Evolutionary conservation across 2,113 vertebrate species (phyloP).

Genomic region (Passerina amoena): DNA sequence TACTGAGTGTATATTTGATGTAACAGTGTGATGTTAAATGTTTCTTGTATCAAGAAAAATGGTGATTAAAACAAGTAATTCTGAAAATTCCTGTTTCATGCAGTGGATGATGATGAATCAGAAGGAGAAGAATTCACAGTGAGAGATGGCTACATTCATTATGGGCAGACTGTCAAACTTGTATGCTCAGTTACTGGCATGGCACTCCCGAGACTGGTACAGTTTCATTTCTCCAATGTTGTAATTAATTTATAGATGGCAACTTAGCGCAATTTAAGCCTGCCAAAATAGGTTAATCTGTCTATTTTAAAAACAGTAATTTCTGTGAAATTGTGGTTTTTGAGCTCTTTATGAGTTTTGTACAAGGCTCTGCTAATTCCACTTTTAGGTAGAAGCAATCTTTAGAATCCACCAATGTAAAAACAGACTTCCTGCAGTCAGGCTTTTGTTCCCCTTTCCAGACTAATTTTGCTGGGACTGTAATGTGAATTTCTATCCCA

Average conservation of each 20-base stretch:
- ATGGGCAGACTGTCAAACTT: constrained; percentile 97
- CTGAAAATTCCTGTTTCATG: constrained; percentile 37
- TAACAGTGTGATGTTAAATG: background rate
- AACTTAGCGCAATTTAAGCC: background rate
- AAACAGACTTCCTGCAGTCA: background rate
- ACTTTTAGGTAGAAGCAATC: background rate
- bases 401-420: background rate
- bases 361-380: background rate
- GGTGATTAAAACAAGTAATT: background rate
- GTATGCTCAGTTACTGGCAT: constrained; percentile 99
- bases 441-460: background rate
- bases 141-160: constrained; percentile 98
- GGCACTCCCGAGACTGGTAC: constrained; percentile 97
- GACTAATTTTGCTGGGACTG: background rate
- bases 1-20: background rate
- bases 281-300: background rate
- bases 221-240: constrained; percentile 28
- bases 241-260: background rate
- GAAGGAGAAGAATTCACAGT: constrained; percentile 99
- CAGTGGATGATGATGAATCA: constrained; percentile 99
- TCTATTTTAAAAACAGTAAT: background rate
- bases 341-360: background rate
- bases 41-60: background rate
- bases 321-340: background rate
- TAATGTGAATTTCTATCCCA: background rate